A percentile compares a stretch with the other conserved stretches of the same genome.
Conservation (phyloP, 1,140 invertebrate species). For the Drosophila kurseongensis region DNA sequence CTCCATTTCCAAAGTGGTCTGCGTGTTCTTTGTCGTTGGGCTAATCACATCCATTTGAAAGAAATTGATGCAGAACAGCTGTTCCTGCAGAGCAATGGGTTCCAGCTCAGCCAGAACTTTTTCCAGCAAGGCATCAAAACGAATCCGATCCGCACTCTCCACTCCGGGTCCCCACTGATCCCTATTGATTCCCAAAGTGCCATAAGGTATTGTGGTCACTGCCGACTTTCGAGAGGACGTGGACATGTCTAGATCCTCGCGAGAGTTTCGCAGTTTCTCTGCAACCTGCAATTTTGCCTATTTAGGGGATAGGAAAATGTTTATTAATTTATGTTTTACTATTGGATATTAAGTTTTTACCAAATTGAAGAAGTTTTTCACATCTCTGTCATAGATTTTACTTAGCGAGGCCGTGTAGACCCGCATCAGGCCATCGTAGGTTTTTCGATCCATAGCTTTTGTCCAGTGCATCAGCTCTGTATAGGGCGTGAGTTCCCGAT, state of each 20-base stretch:
- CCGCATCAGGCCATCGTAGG: conserved; percentile 91
- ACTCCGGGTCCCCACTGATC: conserved; percentile 81
- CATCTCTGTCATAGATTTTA: conserved; percentile 94
- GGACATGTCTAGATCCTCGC: conserved; percentile 79
- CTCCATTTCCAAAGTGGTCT: conserved; percentile 86
- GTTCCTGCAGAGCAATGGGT: conserved; percentile 96
- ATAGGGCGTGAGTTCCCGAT: conserved; percentile 93
- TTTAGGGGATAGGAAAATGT: background rate
- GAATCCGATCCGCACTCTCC: conserved; percentile 77
- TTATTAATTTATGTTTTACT: too few relatives aligned
- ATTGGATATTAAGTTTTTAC: conserved; percentile 23
- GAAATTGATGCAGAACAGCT: conserved; percentile 97
- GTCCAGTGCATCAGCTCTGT: conserved; percentile 96
- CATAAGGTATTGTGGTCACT: conserved; percentile 75
- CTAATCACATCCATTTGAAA: conserved; percentile 92
- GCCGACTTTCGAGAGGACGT: conserved; percentile 73
- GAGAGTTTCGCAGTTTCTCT: conserved; percentile 70
- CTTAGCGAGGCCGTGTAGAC: conserved; percentile 92
- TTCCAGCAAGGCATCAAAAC: conserved; percentile 84
- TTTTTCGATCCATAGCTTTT: conserved; percentile 92
- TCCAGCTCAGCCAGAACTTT: conserved; percentile 93
- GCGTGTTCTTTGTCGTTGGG: conserved; percentile 86
- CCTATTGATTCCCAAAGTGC: conserved; percentile 77
- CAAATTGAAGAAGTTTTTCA: conserved; percentile 91
- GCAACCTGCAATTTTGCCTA: conserved; percentile 86